Percentiles rank a stretch among this genome's conserved stretches.
phyloP scores from a whole-genome alignment of 1,140 invertebrate species.

The Meloidogyne floridensis region DNA sequence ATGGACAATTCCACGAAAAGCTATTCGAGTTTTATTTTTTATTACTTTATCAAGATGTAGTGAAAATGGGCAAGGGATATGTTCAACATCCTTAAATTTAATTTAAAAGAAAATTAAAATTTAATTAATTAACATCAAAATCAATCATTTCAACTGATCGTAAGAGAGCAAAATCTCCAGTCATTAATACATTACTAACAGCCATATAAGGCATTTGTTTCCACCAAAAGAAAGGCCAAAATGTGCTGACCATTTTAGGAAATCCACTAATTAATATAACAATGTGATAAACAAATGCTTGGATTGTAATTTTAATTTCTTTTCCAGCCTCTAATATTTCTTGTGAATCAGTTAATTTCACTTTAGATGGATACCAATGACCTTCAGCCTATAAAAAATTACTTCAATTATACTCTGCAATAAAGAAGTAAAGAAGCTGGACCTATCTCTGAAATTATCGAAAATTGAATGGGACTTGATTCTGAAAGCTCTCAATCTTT shows the following conservation, averaged over 20 bases:
- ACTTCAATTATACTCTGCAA: no score
- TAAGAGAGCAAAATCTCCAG: slow-evolving; percentile 1
- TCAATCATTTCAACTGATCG: background rate
- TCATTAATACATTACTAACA: background rate
- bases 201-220: background rate
- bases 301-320: background rate
- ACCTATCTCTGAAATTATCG: no score
- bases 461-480: no score
- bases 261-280: slow-evolving; percentile 8
- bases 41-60: background rate
- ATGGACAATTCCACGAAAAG: background rate
- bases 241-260: background rate
- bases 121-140: background rate
- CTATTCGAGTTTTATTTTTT: background rate
- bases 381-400: background rate
- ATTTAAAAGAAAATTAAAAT: background rate
- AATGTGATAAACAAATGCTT: slow-evolving; percentile 4
- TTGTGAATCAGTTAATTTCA: background rate
- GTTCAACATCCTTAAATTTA: background rate
- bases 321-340: background rate
- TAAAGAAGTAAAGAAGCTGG: no score
- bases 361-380: background rate
- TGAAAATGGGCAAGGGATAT: slow-evolving; percentile 1
- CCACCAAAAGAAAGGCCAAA: slow-evolving; percentile 4
- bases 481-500: no score